Conservation (phyloP, 2,113 vertebrate genomes). For the Antechinus stuartii region DNA sequence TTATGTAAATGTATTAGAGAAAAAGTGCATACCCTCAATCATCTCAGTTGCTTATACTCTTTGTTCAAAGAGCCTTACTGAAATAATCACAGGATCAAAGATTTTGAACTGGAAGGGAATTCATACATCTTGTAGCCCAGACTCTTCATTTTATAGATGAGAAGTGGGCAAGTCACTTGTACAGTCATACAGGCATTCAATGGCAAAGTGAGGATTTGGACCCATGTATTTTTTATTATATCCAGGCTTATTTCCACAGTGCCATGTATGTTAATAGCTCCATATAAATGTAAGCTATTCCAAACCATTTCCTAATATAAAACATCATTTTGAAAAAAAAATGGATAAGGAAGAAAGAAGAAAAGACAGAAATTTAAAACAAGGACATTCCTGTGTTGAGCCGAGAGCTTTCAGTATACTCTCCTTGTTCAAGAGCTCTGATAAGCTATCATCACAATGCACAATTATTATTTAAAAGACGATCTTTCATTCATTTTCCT, state of each 20-base stretch:
- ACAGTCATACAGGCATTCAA: neutral
- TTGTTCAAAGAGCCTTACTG: neutral
- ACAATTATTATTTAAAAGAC: neutral
- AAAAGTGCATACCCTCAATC: neutral
- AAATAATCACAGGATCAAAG: neutral
- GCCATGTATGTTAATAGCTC: neutral
- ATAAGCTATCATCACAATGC: neutral
- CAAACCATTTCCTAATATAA: neutral
- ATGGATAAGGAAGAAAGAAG: neutral
- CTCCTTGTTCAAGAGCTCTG: neutral
- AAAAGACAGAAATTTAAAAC: neutral
- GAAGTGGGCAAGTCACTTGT: neutral
- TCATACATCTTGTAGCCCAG: neutral
- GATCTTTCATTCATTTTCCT: neutral
- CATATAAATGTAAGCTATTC: neutral
- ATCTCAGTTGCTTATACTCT: neutral
- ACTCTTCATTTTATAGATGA: neutral
- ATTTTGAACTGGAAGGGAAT: neutral
- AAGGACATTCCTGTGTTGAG: neutral
- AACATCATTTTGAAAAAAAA: conserved; percentile 9
- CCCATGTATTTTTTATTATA: neutral
- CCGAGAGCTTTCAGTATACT: neutral
- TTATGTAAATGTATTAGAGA: neutral
- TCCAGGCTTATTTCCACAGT: neutral
- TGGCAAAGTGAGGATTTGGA: neutral